A percentile compares a stretch with the other conserved stretches of the same genome.
Conservation (phyloP, 2,888 invertebrate genomes). For the Pharmacophagus antenor region DNA sequence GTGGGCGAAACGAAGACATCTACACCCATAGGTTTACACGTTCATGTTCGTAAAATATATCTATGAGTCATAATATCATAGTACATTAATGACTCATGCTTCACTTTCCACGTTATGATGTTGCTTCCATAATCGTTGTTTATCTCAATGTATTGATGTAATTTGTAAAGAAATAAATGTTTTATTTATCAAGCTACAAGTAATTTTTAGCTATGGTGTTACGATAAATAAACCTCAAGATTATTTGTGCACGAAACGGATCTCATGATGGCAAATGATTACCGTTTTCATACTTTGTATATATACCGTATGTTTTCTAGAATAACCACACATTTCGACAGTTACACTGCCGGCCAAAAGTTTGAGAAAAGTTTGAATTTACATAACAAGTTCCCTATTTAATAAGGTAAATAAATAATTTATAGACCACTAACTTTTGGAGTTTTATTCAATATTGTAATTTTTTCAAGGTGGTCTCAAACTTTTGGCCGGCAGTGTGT, state of each 20-base stretch:
- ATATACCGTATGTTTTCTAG: too few relatives aligned
- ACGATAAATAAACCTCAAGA: background rate
- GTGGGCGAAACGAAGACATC: conserved; percentile 27
- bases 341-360: too few relatives aligned
- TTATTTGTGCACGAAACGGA: background rate
- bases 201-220: background rate
- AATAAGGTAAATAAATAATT: too few relatives aligned
- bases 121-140: background rate
- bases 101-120: conserved; percentile 3
- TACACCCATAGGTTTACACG: conserved; percentile 18
- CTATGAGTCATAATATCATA: conserved; percentile 24
- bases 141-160: background rate
- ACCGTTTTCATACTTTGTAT: too few relatives aligned
- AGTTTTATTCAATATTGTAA: too few relatives aligned
- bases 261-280: background rate
- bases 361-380: too few relatives aligned
- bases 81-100: conserved; percentile 19
- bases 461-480: too few relatives aligned
- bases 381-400: too few relatives aligned
- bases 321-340: background rate
- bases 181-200: background rate
- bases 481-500: too few relatives aligned
- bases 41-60: conserved; percentile 16
- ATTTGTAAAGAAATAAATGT: background rate
- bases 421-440: too few relatives aligned